Base-by-base conservation (phyloP, 1,140 invertebrate species). In the Pachypsylla venusta region DNA sequence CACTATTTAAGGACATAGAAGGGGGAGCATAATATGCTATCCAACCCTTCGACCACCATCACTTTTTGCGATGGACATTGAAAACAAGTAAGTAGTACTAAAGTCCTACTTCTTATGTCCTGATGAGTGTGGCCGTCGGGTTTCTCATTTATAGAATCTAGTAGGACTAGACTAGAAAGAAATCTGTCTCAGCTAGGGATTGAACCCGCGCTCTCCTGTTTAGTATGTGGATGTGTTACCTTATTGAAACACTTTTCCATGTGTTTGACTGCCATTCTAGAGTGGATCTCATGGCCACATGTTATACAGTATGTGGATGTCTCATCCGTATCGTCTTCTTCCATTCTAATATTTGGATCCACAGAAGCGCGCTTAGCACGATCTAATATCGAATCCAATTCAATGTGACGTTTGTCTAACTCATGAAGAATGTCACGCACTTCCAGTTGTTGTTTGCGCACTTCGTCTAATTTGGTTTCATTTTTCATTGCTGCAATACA, bases 221-320 rank as follows among this genome's bases (percentile, higher is more conserved):
- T n/a, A n/a, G n/a, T n/a, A n/a, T 24, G 24, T 10, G 5, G 16
- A n/a, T 13, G 48, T 19, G 48, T 61, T 71, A 82, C 80, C 74
- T 96, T 96, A 64, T 93, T 89, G 68, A 93, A 95, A 71, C 91
- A 94, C 67, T 92, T 91, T 71, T 93, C 91, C 86, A 93, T 90
- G 66, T 94, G 94, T 68, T 90, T 90, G 5, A 96, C 82, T 1
- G 90, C 92, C 1, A 84, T 89, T 28, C 83, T 76, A 1, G 85
- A 85, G 68, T 89, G 84, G 54, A 97, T 85, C 73, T 96, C 92
- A 70, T 91, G 89, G 0, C 93, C 93, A 75, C 93, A 98, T 0
- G 93, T 96, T 13, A 98, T 91, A 72, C 94, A 98, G 68, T 94
- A 94, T 77, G 90, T 87, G 56, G 83, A 90, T 62, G 85, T 85